Evolutionary conservation across 2,797 vertebrate genomes (phyloP), one percentile per base, ranked within the genome.

Genomic region (Pipistrellus pipistrellus): DNA sequence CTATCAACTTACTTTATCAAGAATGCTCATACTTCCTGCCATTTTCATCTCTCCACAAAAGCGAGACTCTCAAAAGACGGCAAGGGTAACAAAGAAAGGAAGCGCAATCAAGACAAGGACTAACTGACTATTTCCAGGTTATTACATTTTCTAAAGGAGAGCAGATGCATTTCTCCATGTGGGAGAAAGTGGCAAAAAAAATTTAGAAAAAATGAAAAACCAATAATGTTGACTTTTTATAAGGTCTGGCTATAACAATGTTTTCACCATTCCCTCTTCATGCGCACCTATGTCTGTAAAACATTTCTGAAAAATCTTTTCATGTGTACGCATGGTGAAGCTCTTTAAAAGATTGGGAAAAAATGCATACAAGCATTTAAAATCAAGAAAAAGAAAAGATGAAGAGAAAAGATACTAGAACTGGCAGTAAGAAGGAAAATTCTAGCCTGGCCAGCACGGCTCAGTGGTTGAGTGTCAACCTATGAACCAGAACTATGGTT

Each of bases 31-130:
- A 81, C 6, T 78, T 88, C 32, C 73, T n/a, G n/a, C 93, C 8
- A 30, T 71, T 90, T 91, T 89, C 38, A 80, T 46, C 17, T 68
- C 64, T 51, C 66, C 35, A 64, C 41, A 81, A 90, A 91, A 83
- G 72, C n/a, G 41, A 86, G 64, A 66, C 13, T 44, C 48, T 80
- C 59, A 30, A 85, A 78, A 73, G 55, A 77, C 0, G 20, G 44
- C 18, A 88, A 82, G 82, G 44, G 9, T 46, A 84, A 73, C 13
- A 66, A 76, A 69, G 35, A 87, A 78, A 78, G 13, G 5, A 46
- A 84, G n/a, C 18, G 53, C 0, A 44, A 41, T 0, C n/a, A 30
- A 17, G 87, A 62, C 15, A 85, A 72, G 30, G 18, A 90, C 10
- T 18, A 85, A 85, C 21, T 21, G 75, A 75, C 21, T 59, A 62